Conservation (phyloP, 2,888 invertebrate species). For the Malthinus seriepunctatus region DNA sequence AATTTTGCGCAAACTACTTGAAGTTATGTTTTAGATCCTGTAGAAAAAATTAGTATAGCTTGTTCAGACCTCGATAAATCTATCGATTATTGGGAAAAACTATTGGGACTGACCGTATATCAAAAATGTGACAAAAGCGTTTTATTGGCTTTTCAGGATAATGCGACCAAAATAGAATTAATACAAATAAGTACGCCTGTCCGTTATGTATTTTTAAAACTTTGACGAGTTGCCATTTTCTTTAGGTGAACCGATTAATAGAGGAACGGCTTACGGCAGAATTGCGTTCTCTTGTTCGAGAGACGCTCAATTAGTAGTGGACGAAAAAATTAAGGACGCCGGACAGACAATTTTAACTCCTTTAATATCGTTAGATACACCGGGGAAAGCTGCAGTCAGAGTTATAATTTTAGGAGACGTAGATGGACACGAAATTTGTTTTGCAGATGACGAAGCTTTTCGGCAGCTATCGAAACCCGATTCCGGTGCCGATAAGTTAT, state of each 20-base stretch:
- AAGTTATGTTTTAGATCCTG: conserved; percentile 64
- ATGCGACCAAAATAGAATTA: conserved; percentile 79
- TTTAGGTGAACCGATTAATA: conserved; percentile 69
- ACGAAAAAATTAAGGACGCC: conserved; percentile 70
- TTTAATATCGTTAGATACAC: conserved; percentile 90
- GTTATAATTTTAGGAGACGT: conserved; percentile 97
- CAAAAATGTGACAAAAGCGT: conserved; percentile 65
- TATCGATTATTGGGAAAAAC: conserved; percentile 81
- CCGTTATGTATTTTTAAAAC: background rate
- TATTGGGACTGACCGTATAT: conserved; percentile 74
- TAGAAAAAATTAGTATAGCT: conserved; percentile 78
- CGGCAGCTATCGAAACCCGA: conserved; percentile 85
- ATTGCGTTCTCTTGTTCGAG: conserved; percentile 92
- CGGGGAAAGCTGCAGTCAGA: conserved; percentile 94
- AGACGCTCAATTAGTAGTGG: conserved; percentile 74
- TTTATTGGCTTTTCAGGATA: conserved; percentile 70
- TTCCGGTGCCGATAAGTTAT: conserved; percentile 75
- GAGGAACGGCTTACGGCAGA: conserved; percentile 90
- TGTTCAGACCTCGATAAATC: conserved; percentile 77
- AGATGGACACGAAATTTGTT: conserved; percentile 97
- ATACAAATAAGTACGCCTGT: conserved; percentile 65
- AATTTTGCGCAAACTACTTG: background rate
- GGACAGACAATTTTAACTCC: conserved; percentile 83
- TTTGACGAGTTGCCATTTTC: background rate
- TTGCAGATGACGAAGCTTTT: conserved; percentile 96